A percentile compares a stretch with the other conserved stretches of the same genome.
phyloP scores from a whole-genome alignment of 2,113 vertebrate species.

The Charina bottae region DNA sequence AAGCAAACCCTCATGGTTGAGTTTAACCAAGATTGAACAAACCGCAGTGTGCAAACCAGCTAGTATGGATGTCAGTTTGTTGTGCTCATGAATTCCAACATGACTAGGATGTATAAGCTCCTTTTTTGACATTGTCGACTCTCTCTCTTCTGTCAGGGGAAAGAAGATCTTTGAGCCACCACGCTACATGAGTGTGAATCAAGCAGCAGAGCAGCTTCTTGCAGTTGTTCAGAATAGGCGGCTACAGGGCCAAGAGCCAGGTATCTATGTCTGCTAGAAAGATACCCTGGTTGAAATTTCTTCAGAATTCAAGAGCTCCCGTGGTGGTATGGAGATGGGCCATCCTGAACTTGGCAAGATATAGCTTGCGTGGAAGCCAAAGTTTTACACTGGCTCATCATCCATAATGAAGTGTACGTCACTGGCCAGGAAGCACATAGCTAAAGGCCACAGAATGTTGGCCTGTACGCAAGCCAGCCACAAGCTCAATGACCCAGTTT shows the following conservation, averaged over 20 bases:
- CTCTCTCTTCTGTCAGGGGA: constrained; percentile 76
- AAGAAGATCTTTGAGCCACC: constrained; percentile 92
- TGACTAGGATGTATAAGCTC: background rate
- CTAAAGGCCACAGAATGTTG: background rate
- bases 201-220: constrained; percentile 90
- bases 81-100: background rate
- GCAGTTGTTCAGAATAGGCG: constrained; percentile 83
- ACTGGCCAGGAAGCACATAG: background rate
- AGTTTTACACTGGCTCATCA: background rate
- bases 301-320: background rate
- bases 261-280: constrained; percentile 65
- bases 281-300: background rate
- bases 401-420: background rate
- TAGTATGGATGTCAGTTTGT: background rate
- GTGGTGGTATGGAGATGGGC: background rate
- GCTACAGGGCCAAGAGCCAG: constrained; percentile 78
- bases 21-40: background rate
- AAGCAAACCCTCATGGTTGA: background rate
- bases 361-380: background rate
- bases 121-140: constrained; percentile 2
- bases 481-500: background rate
- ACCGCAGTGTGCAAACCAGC: background rate
- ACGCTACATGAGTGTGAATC: constrained; percentile 88
- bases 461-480: background rate
- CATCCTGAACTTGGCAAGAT: background rate